A percentile compares a stretch with the other conserved stretches of the same genome.
These are phyloP conservation scores for Drosophila stalkeri DNA, from an alignment of 2,888 invertebrate genomes.

Conservation along the genomic window DNA sequence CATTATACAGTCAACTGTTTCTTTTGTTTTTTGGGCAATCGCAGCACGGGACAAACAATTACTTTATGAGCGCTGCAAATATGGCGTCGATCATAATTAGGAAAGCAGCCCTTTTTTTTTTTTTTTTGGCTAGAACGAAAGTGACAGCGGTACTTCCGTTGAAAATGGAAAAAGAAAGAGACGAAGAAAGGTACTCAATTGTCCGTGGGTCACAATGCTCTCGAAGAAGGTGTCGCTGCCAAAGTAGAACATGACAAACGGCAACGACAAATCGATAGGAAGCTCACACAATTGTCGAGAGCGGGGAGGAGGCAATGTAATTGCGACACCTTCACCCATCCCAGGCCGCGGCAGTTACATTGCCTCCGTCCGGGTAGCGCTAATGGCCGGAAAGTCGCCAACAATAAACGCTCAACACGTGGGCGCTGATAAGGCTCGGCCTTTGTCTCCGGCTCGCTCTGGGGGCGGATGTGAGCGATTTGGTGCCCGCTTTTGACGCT, in stretches of 20 bases:
- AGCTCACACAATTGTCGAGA: slow-evolving; percentile 60
- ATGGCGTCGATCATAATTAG: slow-evolving; percentile 59
- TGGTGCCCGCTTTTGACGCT: slow-evolving; percentile 57
- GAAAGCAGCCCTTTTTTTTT: slow-evolving; percentile 29
- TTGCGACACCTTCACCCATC: slow-evolving; percentile 53
- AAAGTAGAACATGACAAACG: slow-evolving; percentile 47
- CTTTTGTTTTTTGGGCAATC: slow-evolving; percentile 24
- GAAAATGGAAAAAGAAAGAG: not conserved
- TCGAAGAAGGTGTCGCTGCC: slow-evolving; percentile 49
- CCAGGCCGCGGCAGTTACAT: slow-evolving; percentile 15
- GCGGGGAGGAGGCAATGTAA: slow-evolving; percentile 38
- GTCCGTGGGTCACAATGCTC: slow-evolving; percentile 9
- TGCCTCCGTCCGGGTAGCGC: slow-evolving; percentile 52
- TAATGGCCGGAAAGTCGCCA: slow-evolving; percentile 76
- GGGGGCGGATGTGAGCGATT: slow-evolving; percentile 82
- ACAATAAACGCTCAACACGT: slow-evolving; percentile 72
- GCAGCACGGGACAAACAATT: slow-evolving; percentile 58
- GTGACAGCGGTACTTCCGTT: slow-evolving; percentile 72
- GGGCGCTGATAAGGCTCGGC: slow-evolving; percentile 72
- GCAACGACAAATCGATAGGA: slow-evolving; percentile 53
- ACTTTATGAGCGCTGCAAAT: slow-evolving; percentile 53
- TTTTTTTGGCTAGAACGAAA: slow-evolving; percentile 60
- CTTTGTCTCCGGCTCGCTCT: slow-evolving; percentile 5
- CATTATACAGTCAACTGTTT: slow-evolving; percentile 12
- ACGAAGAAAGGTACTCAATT: slow-evolving; percentile 28